phyloP scores from a whole-genome alignment of 1,140 invertebrate genomes.

The Venturia canescens region DNA sequence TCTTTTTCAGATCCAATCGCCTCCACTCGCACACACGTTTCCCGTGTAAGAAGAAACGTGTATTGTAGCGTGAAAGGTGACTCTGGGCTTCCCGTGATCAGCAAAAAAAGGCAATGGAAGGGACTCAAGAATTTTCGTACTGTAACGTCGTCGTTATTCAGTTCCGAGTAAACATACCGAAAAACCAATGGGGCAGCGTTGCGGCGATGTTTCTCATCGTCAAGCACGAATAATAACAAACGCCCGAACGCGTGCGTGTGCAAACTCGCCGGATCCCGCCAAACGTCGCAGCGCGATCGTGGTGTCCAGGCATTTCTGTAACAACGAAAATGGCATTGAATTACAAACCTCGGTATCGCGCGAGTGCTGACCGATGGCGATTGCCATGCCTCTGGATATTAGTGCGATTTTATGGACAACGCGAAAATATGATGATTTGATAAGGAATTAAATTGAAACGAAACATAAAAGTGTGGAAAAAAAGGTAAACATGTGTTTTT shows the following conservation, averaged over 20 bases:
- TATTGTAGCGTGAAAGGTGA: constrained; percentile 9
- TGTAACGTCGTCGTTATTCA: neutral
- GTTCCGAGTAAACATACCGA: neutral
- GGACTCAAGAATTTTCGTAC: neutral
- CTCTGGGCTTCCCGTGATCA: neutral
- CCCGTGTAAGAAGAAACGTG: neutral
- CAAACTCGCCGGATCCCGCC: neutral
- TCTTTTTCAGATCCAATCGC: constrained; percentile 28
- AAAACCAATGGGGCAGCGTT: neutral
- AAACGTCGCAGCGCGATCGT: neutral
- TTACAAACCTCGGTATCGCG: neutral
- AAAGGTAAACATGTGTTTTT: constrained; percentile 40
- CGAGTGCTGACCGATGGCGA: neutral
- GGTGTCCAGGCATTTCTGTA: constrained; percentile 30
- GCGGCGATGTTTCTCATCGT: too few species aligned
- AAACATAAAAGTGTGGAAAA: neutral
- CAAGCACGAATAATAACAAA: too few species aligned
- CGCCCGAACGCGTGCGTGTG: constrained; percentile 12
- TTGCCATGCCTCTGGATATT: neutral
- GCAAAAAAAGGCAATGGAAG: neutral
- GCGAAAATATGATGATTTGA: neutral
- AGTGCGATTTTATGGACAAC: neutral
- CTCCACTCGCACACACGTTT: constrained; percentile 13
- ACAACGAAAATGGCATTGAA: neutral
- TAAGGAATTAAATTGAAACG: too few species aligned